These are phyloP conservation scores for Rhea pennata DNA, from an alignment of 2,113 vertebrate species.

Conservation along the genomic window DNA sequence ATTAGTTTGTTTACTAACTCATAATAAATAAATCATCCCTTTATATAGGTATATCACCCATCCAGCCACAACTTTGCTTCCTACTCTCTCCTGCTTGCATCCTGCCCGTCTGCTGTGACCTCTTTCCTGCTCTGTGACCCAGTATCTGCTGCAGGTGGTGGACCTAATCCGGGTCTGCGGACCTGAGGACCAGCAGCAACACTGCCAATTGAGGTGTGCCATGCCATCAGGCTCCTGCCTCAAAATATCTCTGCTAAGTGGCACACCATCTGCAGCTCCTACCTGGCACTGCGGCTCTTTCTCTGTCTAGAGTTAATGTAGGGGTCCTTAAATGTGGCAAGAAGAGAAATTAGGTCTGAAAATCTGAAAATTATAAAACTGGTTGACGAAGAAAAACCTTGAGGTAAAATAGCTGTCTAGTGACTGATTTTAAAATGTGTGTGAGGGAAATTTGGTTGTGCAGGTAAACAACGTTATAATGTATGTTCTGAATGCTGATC, in stretches of 20 bases:
- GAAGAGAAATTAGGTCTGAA: background rate
- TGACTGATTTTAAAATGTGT: background rate
- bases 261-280: background rate
- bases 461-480: background rate
- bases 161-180: rapidly evolving
- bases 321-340: too few species aligned
- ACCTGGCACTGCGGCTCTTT: background rate
- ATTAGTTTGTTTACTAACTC: background rate
- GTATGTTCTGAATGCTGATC: background rate
- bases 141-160: background rate
- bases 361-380: background rate
- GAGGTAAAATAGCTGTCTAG: background rate
- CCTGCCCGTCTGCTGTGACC: rapidly evolving
- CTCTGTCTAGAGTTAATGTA: background rate
- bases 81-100: background rate
- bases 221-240: background rate
- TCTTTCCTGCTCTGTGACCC: background rate
- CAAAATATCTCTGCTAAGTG: background rate
- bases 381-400: background rate
- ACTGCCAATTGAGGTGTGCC: background rate
- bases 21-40: background rate
- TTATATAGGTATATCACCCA: background rate
- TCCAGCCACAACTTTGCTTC: background rate
- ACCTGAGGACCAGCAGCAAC: background rate
- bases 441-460: rapidly evolving